A percentile compares a stretch with the other conserved stretches of the same genome.
These are phyloP conservation scores for Hartigia nigra DNA, from an alignment of 2,888 invertebrate genomes.

Conservation along the genomic window DNA sequence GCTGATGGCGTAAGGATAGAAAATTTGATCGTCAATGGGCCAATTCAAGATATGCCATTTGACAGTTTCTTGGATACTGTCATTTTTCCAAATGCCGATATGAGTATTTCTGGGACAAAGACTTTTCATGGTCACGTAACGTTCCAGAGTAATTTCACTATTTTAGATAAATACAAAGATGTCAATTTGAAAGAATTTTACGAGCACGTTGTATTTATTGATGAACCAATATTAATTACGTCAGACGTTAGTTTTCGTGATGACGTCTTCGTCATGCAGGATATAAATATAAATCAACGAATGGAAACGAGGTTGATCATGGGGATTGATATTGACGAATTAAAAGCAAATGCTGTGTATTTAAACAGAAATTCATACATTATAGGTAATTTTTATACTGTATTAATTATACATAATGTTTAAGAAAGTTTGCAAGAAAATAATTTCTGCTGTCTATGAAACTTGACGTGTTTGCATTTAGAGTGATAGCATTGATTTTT, in stretches of 20 bases:
- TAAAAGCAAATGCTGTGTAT: slow-evolving; percentile 38
- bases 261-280: slow-evolving; percentile 32
- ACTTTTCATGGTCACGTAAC: slow-evolving; percentile 37
- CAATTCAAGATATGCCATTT: slow-evolving; percentile 33
- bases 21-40: slow-evolving; percentile 33
- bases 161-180: slow-evolving; percentile 43
- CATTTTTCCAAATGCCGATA: slow-evolving; percentile 33
- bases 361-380: slow-evolving; percentile 38
- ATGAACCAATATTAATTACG: slow-evolving; percentile 34
- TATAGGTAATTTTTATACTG: slow-evolving; percentile 33
- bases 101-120: slow-evolving; percentile 40
- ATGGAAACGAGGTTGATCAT: slow-evolving; percentile 38
- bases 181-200: slow-evolving; percentile 44
- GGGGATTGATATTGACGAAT: slow-evolving; percentile 38
- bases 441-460: not conserved
- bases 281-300: slow-evolving; percentile 35
- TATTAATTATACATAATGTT: not conserved
- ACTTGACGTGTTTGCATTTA: too few relatives aligned
- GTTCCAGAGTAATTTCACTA: slow-evolving; percentile 32
- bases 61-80: slow-evolving; percentile 35
- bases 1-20: slow-evolving; percentile 25
- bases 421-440: not conserved
- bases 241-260: slow-evolving; percentile 40
- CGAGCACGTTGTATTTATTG: slow-evolving; percentile 40
- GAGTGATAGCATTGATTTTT: too few relatives aligned